phyloP scores from a whole-genome alignment of 2,113 vertebrate species.

The Mobula birostris region DNA sequence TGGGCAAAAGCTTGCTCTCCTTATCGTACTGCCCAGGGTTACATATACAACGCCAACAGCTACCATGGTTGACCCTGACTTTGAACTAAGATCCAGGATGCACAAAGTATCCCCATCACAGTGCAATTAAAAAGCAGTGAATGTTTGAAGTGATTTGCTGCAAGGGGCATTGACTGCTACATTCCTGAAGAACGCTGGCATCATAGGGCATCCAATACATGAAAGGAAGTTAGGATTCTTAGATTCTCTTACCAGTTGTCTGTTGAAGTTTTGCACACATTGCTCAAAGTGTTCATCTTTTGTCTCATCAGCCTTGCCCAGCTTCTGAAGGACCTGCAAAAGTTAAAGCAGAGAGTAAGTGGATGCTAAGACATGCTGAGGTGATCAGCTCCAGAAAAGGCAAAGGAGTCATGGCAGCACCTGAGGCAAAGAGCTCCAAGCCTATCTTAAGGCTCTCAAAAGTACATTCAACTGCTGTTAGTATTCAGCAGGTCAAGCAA shows the following conservation, averaged over 20 bases:
- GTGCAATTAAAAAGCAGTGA: too few species aligned
- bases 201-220: not conserved
- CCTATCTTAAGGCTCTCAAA: not conserved
- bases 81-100: too few species aligned
- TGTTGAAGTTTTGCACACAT: constrained; percentile 93
- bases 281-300: constrained; percentile 94
- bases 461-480: not conserved
- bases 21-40: too few species aligned
- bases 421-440: not conserved
- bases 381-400: not conserved
- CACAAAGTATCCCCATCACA: too few species aligned
- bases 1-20: too few species aligned
- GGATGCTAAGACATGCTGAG: too few species aligned
- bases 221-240: not conserved
- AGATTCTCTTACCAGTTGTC: constrained; percentile 77
- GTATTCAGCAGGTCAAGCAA: too few species aligned
- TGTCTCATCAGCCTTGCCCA: constrained; percentile 96
- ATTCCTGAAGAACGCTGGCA: not conserved
- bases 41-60: too few species aligned
- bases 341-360: not conserved
- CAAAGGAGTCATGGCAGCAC: too few species aligned
- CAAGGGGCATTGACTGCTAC: not conserved
- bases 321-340: constrained; percentile 86
- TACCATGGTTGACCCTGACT: too few species aligned
- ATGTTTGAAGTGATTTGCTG: not conserved